Base-by-base conservation (phyloP, 2,888 invertebrate species). In the Onthophagus sagittarius region DNA sequence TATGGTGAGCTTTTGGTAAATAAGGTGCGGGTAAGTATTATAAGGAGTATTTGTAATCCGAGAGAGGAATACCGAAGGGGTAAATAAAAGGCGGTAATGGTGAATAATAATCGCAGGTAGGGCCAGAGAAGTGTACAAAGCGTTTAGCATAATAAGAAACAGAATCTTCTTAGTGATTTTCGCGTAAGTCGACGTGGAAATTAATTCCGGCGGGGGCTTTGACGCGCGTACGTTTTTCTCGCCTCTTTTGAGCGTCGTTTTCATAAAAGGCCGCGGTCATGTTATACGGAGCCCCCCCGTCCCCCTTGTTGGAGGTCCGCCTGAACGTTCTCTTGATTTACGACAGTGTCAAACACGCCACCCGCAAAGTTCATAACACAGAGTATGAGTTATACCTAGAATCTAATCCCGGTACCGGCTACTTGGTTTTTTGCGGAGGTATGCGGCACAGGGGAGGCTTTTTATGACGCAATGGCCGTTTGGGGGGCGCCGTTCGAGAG, bases 331-430 rank as follows among this genome's bases (percentile, higher is more conserved):
- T 23, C 13, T 75, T 78, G 77, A 79, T 79, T 79, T 79, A 76
- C 76, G 63, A 73, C 70, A 70, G 73, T 77, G 77, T 78, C 77
- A 73, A 77, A 76, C 74, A 75, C 76, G 78, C 78, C 80, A 78
- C 79, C 79, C 78, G 79, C 79, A 76, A 80, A 76, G 75, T 73
- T 75, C 75, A 71, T 72, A 76, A 77, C 78, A 78, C 78, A 77
- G 74, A 77, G 73, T 72, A 74, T 79, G 79, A 80, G 76, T 80
- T 79, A 80, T 77, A 70, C 72, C 72, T 74, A 74, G 74, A 75
- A 73, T 78, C 75, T 70, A 75, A 77, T 77, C 77, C 76, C 76
- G 74, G 73, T 75, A 69, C 74, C 72, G 70, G 76, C 77, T 77
- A 76, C 73, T 32, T 31, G 23, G 32, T 23, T 67, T 67, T 31